Percentiles rank a stretch among this genome's conserved stretches.
These are phyloP conservation scores for Zaprionus obscuricornis DNA, from an alignment of 2,888 invertebrate genomes.

Conservation along the genomic window DNA sequence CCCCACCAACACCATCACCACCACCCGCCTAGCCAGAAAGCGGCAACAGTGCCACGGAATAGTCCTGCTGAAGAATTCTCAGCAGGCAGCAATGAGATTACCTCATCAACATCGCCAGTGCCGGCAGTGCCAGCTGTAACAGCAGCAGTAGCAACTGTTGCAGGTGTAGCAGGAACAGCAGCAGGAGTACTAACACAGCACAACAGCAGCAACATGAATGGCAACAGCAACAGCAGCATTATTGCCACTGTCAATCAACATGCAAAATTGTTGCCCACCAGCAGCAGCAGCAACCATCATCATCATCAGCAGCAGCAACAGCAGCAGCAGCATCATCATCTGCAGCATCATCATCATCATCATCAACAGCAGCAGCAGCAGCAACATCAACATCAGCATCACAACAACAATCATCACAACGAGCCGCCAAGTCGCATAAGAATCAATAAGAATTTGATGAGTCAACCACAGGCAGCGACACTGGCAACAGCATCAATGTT, in stretches of 20 bases:
- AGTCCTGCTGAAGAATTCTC: conserved; percentile 85
- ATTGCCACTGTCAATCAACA: conserved; percentile 82
- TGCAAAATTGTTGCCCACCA: conserved; percentile 78
- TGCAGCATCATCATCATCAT: no score
- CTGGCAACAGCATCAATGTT: conserved; percentile 4
- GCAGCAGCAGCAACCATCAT: conserved; percentile 50
- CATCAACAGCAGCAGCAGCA: no score
- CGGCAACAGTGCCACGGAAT: conserved; percentile 41
- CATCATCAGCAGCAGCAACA: no score
- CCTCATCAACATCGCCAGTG: conserved; percentile 87
- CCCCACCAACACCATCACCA: no score
- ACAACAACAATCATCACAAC: conserved; percentile 63
- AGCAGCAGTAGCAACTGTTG: conserved; percentile 34
- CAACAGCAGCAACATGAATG: conserved; percentile 33
- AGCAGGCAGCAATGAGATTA: conserved; percentile 86
- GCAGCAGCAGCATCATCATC: no score
- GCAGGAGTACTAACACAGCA: no score
- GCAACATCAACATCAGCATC: no score
- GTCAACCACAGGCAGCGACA: conserved; percentile 52
- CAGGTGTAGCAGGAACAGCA: conserved; percentile 27
- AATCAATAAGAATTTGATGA: conserved; percentile 82
- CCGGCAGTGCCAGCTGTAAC: conserved; percentile 52
- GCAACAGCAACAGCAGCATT: conserved; percentile 56
- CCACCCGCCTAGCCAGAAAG: conserved; percentile 37
- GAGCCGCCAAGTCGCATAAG: conserved; percentile 82